Conservation (phyloP, 2,113 vertebrate genomes). For the Beaufortia kweichowensis region DNA sequence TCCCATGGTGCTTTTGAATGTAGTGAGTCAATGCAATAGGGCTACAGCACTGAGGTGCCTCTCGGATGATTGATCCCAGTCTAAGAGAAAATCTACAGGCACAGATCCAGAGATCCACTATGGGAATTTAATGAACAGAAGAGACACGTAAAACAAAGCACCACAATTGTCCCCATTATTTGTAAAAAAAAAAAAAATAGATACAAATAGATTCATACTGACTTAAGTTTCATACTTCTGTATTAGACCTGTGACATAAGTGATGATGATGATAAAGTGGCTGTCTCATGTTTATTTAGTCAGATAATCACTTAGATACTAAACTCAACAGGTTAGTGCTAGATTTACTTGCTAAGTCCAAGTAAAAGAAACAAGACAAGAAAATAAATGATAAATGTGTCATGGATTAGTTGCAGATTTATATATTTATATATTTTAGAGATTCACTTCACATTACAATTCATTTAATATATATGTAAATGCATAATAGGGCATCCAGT, state of each 20-base stretch:
- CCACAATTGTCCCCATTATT: neutral
- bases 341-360: neutral
- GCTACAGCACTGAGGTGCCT: neutral
- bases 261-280: neutral
- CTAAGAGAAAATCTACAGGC: neutral
- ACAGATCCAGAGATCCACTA: neutral
- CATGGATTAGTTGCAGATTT: no score
- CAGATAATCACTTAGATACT: neutral
- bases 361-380: no score
- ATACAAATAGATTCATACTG: neutral
- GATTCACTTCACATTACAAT: no score
- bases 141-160: neutral
- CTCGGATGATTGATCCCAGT: neutral
- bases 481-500: no score
- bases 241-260: no score
- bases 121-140: neutral
- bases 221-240: neutral
- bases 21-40: neutral
- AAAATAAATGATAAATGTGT: no score
- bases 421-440: no score
- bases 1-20: conserved; percentile 26
- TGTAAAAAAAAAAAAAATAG: no score
- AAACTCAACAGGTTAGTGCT: neutral
- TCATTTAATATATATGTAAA: no score
- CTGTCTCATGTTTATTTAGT: neutral